Evolutionary conservation across 2,113 vertebrate species (phyloP), one percentile per base, ranked within the genome.

Genomic region (Butastur rufipennis): DNA sequence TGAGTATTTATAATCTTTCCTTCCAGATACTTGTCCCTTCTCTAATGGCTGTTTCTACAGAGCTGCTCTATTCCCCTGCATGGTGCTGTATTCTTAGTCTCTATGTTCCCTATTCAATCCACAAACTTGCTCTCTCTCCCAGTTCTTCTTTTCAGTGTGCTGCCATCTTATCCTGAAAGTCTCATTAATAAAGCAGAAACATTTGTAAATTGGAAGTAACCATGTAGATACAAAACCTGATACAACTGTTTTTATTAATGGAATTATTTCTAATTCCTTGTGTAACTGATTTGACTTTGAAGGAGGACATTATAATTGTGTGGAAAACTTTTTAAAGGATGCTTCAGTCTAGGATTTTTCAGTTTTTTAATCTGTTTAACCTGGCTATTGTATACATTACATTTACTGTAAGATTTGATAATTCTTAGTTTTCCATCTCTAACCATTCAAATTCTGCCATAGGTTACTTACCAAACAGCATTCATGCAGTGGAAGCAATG

Each of bases 401-500:
- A 6, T 15, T 86, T 88, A 23, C 27, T 59, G 14, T 58, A 81
- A 81, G n/a, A 32, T 31, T 27, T 34, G 15, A 1, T 63, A 1
- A 6, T 18, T 70, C 77, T 47, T 16, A 4, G 20, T 43, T n/a
- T 16, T 84, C n/a, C 11, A 9, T 42, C n/a, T 75, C 47, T 91
- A 81, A 87, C 53, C 11, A 7, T 34, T 27, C 9, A 16, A 7
- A 40, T 81, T 55, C 36, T 70, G 42, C 75, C 58, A 8, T 81
- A 99, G 99, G 99, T 36, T 99, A 99, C 93, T 91, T 99, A 12
- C 99, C 99, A 68, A 99, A 99, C 74, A 94, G 99, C 1, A 95
- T 98, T 26, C 98, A 99, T 3, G 99, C 99, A 0, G 98, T 99
- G 81, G 98, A 99, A 77, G 99, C 99, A 14, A 99, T 99, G 99